These are phyloP conservation scores for Charaxes varanes DNA, from an alignment of 1,140 invertebrate species.

Conservation along the genomic window DNA sequence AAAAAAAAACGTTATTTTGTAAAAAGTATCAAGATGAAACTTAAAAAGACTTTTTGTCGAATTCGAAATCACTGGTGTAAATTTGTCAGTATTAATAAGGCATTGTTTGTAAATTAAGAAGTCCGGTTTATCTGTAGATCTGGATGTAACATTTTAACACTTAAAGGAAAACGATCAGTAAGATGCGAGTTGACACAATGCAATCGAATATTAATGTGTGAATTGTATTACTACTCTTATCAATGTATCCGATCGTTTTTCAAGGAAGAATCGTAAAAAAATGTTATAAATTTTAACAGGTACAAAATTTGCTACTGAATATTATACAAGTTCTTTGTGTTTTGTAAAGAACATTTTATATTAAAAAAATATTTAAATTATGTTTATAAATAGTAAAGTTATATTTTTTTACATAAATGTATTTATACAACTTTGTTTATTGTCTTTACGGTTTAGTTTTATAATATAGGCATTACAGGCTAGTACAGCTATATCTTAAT, in stretches of 20 bases:
- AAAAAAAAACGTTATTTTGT: slow-evolving; percentile 1
- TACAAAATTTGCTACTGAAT: slow-evolving; percentile 6
- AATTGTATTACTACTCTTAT: slow-evolving; percentile 33
- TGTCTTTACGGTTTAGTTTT: too few species aligned
- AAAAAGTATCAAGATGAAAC: too few species aligned
- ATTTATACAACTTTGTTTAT: too few species aligned
- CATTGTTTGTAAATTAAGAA: slow-evolving; percentile 23
- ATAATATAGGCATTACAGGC: too few species aligned
- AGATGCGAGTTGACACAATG: slow-evolving; percentile 5
- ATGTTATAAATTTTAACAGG: slow-evolving; percentile 3
- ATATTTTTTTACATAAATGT: too few species aligned
- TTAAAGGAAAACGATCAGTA: slow-evolving; percentile 12
- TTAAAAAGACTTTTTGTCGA: too few species aligned
- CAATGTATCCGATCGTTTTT: slow-evolving; percentile 36
- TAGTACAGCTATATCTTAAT: too few species aligned
- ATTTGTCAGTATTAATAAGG: slow-evolving; percentile 5
- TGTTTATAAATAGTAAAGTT: too few species aligned
- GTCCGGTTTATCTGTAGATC: slow-evolving; percentile 9
- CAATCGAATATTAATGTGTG: slow-evolving; percentile 33
- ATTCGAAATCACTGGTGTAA: neutral
- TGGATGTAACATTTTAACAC: slow-evolving; percentile 6
- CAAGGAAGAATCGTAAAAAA: slow-evolving; percentile 22
- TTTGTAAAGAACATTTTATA: neutral
- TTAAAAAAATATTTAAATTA: too few species aligned
- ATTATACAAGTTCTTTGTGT: too few species aligned